Base-by-base conservation (phyloP, 2,113 vertebrate species). In the Clarias batrachus region DNA sequence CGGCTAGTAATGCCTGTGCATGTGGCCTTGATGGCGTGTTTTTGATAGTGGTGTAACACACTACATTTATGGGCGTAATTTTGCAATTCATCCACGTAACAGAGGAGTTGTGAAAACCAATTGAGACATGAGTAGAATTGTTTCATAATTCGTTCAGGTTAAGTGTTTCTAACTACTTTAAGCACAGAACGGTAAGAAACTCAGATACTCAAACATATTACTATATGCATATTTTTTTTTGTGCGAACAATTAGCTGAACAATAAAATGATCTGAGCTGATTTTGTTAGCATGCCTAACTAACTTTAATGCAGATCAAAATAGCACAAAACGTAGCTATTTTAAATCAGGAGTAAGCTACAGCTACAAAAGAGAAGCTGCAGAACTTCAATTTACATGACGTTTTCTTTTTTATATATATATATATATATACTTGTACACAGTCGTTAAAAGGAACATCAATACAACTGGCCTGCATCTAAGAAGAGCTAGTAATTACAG, bases 401-500 rank as follows among this genome's bases (percentile, higher is more conserved):
- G 70, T 60, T 78, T 48, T 41, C 6, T 41, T 41, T 41, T 41
- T 41, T 6, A n/a, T n/a, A n/a, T n/a, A n/a, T n/a, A n/a, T 41
- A 41, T 37, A 37, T 37, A 37, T 37, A 37, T 3, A 3, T 56
- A 48, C 84, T 63, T 78, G 16, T 56, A 30, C 60, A 41, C 52
- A 41, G 23, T 82, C 13, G 7, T 60, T 16, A 30, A 63, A 77
- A 0, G 30, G 48, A 60, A 77, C 59, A 48, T n/a, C 37, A 48
- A 33, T 30, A 30, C n/a, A 16, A 23, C 19, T 54, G 59, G 14
- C 60, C 65, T 63, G 17, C 37, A 21, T 19, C 48, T 37, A 14
- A 66, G 16, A 19, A 59, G 27, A 30, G n/a, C 73, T 78, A 76
- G 25, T 77, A 77, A 54, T 85, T 65, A 65, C 73, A 60, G 17